A percentile compares a stretch with the other conserved stretches of the same genome.
phyloP scores from a whole-genome alignment of 2,113 vertebrate species.

The Phocoena phocoena region DNA sequence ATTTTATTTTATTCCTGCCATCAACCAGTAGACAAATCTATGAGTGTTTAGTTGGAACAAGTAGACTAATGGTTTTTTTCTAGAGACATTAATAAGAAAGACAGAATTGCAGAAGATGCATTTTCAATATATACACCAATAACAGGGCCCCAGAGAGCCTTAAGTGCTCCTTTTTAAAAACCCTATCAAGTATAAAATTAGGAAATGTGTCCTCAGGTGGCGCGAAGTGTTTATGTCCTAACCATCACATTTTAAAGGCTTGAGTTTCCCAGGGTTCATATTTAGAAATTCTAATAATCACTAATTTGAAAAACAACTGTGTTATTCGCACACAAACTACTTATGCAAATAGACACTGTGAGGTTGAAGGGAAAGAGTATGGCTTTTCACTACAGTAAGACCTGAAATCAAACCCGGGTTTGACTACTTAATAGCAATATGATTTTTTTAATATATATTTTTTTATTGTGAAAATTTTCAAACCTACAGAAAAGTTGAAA shows the following conservation, averaged over 20 bases:
- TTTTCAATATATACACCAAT: not conserved
- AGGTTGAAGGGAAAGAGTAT: not conserved
- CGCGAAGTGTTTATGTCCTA: not conserved
- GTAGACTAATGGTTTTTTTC: not conserved
- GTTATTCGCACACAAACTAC: not conserved
- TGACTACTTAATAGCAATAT: not conserved
- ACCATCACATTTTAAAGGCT: not conserved
- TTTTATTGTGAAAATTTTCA: constrained; percentile 34
- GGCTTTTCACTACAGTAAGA: not conserved
- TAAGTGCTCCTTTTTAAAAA: not conserved
- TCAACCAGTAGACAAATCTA: not conserved
- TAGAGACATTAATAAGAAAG: not conserved
- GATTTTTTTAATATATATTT: not conserved
- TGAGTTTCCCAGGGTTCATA: not conserved
- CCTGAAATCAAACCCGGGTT: not conserved
- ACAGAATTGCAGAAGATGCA: not conserved
- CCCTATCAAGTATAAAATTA: not conserved
- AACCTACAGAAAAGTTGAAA: not conserved
- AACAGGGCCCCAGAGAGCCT: not conserved
- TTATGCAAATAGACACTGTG: not conserved
- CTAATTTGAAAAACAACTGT: not conserved
- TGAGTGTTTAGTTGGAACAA: not conserved
- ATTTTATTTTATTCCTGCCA: constrained; percentile 1
- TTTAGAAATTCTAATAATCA: constrained; percentile 42
- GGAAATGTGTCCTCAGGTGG: not conserved